Percentiles rank a stretch among this genome's conserved stretches.
Evolutionary conservation across 30 jellyfish, hydroid and myxozoan genomes (phyloP).

Genomic region (Mastigias papua): DNA sequence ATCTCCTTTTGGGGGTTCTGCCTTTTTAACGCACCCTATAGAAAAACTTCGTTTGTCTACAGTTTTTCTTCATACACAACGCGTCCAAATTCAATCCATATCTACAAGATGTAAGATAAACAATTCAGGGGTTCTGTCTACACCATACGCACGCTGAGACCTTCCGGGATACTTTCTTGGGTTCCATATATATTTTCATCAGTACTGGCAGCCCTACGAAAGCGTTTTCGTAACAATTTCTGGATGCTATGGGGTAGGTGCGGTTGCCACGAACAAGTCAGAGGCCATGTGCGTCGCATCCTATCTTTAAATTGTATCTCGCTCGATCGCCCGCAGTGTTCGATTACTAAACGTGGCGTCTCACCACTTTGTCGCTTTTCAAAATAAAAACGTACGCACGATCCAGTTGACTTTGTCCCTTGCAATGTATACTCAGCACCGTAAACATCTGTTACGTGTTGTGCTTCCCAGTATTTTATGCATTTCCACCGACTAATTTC

Average conservation of each 20-base stretch:
- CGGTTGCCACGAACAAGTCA: constrained; percentile 46
- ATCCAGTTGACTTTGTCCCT: constrained; percentile 87
- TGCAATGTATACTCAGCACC: constrained; percentile 80
- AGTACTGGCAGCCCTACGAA: constrained; percentile 33
- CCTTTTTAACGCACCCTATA: no score
- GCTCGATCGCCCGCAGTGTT: constrained; percentile 87
- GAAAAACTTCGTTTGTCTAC: no score
- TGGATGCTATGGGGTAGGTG: constrained; percentile 50
- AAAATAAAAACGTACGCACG: constrained; percentile 92
- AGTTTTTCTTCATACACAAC: no score
- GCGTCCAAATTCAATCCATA: background rate
- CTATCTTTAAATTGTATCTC: constrained; percentile 64
- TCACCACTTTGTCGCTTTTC: constrained; percentile 87
- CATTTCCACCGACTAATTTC: constrained; percentile 97
- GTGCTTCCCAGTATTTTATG: constrained; percentile 96
- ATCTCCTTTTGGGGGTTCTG: no score
- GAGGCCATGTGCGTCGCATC: constrained; percentile 60
- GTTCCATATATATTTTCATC: constrained; percentile 37
- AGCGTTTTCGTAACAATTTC: constrained; percentile 43
- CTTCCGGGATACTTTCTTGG: constrained; percentile 30
- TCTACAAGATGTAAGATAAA: background rate
- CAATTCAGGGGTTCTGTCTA: background rate
- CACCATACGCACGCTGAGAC: constrained; percentile 20
- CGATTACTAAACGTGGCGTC: constrained; percentile 86
- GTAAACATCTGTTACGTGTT: constrained; percentile 90